Evolutionary conservation across 2,113 vertebrate genomes (phyloP).

Genomic region (Spea multiplicata): DNA sequence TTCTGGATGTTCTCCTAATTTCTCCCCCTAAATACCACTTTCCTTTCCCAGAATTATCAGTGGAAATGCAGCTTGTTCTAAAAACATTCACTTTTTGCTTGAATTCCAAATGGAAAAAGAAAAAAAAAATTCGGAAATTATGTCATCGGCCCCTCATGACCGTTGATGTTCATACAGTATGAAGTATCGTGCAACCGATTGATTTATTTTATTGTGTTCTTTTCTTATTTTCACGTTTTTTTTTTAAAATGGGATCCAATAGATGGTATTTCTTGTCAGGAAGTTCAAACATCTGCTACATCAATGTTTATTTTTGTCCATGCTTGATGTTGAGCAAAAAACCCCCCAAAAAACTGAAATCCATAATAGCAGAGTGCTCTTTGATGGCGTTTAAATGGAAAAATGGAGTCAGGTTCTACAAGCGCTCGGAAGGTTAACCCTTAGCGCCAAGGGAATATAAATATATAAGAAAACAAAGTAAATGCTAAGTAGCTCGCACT

Average conservation of each 20-base stretch:
- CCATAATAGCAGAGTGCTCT: conserved; percentile 20
- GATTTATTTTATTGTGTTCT: conserved; percentile 27
- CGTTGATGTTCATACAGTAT: conserved; percentile 24
- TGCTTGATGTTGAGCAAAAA: conserved; percentile 31
- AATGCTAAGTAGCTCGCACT: neutral
- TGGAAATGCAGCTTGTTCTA: conserved; percentile 36
- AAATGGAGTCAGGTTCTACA: conserved; percentile 17
- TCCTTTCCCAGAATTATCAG: conserved; percentile 41
- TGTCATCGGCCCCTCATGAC: conserved; percentile 45
- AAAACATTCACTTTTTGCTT: conserved; percentile 39
- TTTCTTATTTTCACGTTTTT: conserved; percentile 8
- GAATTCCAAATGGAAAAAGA: conserved; percentile 15
- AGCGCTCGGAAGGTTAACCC: conserved; percentile 11
- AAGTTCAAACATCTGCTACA: conserved; percentile 45
- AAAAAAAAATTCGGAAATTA: conserved; percentile 14
- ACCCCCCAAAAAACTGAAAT: conserved; percentile 8
- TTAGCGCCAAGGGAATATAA: neutral
- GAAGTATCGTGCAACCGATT: conserved; percentile 3
- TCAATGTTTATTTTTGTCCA: conserved; percentile 45
- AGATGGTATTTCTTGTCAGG: conserved; percentile 25
- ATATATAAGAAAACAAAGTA: neutral
- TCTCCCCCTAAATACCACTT: conserved; percentile 5
- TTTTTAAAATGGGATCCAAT: conserved; percentile 21
- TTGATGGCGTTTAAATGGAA: conserved; percentile 23
- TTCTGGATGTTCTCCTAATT: neutral